A percentile compares a stretch with the other conserved stretches of the same genome.
phyloP scores from a whole-genome alignment of 2,888 invertebrate genomes.

The Nomada fabriciana region DNA sequence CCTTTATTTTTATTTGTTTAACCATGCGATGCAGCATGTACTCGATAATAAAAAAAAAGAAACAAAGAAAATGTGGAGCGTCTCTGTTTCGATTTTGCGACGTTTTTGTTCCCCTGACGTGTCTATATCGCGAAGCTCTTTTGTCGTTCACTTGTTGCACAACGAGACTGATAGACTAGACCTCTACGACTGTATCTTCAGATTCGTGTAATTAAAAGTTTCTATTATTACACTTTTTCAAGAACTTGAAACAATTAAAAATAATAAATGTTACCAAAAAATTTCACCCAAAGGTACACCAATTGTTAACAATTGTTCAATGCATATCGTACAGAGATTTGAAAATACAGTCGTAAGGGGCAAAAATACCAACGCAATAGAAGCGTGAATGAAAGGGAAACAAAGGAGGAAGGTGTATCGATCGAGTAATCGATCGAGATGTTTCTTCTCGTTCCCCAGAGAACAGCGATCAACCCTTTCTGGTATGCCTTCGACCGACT shows the following conservation, averaged over 20 bases:
- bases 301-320: too few relatives aligned
- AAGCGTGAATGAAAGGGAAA: not conserved
- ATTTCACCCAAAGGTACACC: too few relatives aligned
- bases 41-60: constrained; percentile 17
- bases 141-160: constrained; percentile 21
- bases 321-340: not conserved
- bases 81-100: not conserved
- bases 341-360: not conserved
- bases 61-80: not conserved
- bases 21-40: constrained; percentile 41
- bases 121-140: constrained; percentile 14
- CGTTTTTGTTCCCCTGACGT: constrained; percentile 30
- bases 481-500: constrained; percentile 80
- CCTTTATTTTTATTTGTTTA: constrained; percentile 37
- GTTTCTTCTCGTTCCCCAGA: not conserved
- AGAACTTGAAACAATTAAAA: too few relatives aligned
- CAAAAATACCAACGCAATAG: not conserved
- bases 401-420: constrained; percentile 10
- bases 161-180: constrained; percentile 37
- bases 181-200: not conserved
- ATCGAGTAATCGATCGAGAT: constrained; percentile 4
- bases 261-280: too few relatives aligned
- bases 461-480: constrained; percentile 38
- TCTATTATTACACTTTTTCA: too few relatives aligned
- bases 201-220: not conserved